phyloP scores from a whole-genome alignment of 2,797 vertebrate species.

The Myripristis murdjan region DNA sequence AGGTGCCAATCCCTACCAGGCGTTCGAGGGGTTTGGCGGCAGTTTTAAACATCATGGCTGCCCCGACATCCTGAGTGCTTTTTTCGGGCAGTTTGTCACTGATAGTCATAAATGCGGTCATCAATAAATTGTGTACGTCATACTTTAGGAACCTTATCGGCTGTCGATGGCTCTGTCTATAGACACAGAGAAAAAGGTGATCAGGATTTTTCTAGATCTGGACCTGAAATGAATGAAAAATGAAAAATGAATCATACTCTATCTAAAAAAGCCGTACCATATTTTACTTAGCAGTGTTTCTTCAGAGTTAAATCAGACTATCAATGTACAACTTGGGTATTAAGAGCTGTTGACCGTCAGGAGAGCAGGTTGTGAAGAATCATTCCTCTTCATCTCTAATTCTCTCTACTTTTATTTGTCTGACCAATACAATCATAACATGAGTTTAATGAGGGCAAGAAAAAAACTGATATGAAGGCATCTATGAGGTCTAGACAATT shows the following conservation, averaged over 20 bases:
- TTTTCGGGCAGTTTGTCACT: no score
- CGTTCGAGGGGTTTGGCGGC: no score
- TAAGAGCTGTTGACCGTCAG: background rate
- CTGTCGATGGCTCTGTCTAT: no score
- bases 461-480: background rate
- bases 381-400: constrained; percentile 1
- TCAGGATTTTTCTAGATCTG: background rate
- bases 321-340: background rate
- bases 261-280: background rate
- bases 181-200: no score
- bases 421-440: background rate
- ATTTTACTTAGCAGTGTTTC: background rate
- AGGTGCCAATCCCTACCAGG: no score
- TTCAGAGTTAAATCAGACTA: background rate
- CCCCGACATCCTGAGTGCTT: background rate
- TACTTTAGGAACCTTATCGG: no score
- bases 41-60: background rate
- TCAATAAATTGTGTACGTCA: no score
- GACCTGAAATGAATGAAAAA: no score
- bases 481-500: background rate
- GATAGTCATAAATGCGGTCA: no score
- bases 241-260: background rate
- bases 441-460: background rate
- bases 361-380: background rate
- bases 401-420: background rate